Percentiles rank a stretch among this genome's conserved stretches.
Conservation (phyloP, 2,113 vertebrate genomes). For the Oostethus manadensis region DNA sequence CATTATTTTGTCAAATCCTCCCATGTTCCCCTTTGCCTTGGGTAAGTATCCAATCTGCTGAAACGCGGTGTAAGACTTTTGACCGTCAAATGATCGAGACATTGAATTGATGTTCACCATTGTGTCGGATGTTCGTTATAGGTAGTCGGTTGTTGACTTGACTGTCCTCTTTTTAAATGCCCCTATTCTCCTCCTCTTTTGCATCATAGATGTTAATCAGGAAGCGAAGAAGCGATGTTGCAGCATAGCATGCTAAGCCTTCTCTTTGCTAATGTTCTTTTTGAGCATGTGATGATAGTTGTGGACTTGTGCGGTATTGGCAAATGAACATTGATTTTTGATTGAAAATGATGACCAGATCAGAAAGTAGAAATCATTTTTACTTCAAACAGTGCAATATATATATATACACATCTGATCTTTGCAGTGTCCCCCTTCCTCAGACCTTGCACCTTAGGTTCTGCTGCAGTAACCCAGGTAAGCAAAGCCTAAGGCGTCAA, state of each 20-base stretch:
- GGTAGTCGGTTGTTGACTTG: not conserved
- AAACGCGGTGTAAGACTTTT: constrained; percentile 52
- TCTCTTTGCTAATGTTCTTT: constrained; percentile 39
- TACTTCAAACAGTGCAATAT: constrained; percentile 95
- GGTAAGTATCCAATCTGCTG: constrained; percentile 74
- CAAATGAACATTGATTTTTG: constrained; percentile 2
- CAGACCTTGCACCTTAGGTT: constrained; percentile 99
- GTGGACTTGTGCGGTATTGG: not conserved
- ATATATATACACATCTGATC: constrained; percentile 96
- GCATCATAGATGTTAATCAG: constrained; percentile 20
- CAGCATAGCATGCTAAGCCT: constrained; percentile 61
- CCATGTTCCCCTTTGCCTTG: constrained; percentile 42
- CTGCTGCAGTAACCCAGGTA: constrained; percentile 99
- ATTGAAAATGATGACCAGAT: constrained; percentile 73
- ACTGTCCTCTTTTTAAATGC: constrained; percentile 26
- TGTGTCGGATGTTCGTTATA: not conserved
- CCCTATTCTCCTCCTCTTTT: constrained; percentile 21
- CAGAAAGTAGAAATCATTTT: constrained; percentile 56
- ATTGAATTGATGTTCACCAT: constrained; percentile 2
- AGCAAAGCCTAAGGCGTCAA: constrained; percentile 92
- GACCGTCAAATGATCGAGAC: constrained; percentile 55
- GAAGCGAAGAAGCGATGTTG: not conserved
- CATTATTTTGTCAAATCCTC: constrained; percentile 49
- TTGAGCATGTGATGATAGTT: constrained; percentile 60
- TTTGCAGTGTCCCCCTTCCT: constrained; percentile 92